A percentile compares a stretch with the other conserved stretches of the same genome.
These are phyloP conservation scores for Leucophenga maculata DNA, from an alignment of 2,888 invertebrate genomes.

Conservation along the genomic window DNA sequence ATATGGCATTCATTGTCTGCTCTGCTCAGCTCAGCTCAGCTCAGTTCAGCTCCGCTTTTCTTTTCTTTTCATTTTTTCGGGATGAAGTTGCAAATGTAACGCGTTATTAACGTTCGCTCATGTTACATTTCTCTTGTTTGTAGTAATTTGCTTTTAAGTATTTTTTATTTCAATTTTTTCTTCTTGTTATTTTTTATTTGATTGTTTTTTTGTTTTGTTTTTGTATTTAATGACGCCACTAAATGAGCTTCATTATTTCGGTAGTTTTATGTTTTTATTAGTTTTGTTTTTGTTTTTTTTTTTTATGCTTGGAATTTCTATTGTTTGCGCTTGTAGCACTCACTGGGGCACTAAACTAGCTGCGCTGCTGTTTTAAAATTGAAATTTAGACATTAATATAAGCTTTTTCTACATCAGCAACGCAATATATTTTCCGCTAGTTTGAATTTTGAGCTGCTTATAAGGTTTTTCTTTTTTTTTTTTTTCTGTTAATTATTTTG, in stretches of 20 bases:
- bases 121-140: slow-evolving; percentile 52
- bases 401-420: not conserved
- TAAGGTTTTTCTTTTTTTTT: not conserved
- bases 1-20: slow-evolving; percentile 49
- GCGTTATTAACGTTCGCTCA: slow-evolving; percentile 67
- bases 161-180: slow-evolving; percentile 31
- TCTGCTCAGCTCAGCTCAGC: too few relatives aligned
- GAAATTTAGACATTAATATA: slow-evolving; percentile 61
- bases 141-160: slow-evolving; percentile 36
- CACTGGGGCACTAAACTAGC: slow-evolving; percentile 1
- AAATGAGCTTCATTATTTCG: slow-evolving; percentile 65
- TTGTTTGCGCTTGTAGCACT: not conserved
- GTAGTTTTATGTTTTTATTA: slow-evolving; percentile 42
- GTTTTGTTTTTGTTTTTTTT: slow-evolving; percentile 37
- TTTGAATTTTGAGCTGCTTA: not conserved
- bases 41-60: slow-evolving; percentile 26
- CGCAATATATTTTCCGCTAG: not conserved
- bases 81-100: slow-evolving; percentile 65
- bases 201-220: slow-evolving; percentile 35
- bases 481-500: slow-evolving; percentile 6
- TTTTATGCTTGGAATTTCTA: not conserved
- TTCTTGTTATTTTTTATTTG: slow-evolving; percentile 30
- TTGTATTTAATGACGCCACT: slow-evolving; percentile 62
- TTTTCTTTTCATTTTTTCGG: slow-evolving; percentile 14
- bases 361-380: slow-evolving; percentile 45